Conservation (phyloP, 1,140 invertebrate species). For the Saxidomus purpurata region DNA sequence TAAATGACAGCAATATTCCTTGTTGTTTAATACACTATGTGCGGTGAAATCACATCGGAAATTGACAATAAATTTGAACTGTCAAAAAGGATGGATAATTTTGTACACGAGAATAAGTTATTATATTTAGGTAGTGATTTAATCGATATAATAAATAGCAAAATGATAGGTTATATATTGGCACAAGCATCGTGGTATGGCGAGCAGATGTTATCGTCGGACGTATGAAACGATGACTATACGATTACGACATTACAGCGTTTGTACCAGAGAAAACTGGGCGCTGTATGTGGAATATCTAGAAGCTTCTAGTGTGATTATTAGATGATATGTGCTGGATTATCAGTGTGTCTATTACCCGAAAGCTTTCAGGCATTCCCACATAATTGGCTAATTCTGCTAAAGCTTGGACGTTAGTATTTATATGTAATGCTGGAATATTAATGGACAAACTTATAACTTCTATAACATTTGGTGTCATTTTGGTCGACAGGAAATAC, state of each 20-base stretch:
- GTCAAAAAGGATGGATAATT: no score
- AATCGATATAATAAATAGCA: background rate
- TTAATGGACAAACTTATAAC: background rate
- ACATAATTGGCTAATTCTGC: slow-evolving; percentile 3
- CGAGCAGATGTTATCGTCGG: background rate
- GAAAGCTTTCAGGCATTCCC: background rate
- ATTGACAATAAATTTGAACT: no score
- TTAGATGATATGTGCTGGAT: background rate
- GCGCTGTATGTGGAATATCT: background rate
- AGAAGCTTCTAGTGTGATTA: background rate
- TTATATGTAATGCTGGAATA: background rate
- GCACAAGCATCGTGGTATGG: background rate
- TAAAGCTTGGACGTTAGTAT: slow-evolving; percentile 10
- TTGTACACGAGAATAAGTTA: no score
- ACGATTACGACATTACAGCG: background rate
- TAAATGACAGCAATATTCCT: no score
- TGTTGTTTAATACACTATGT: no score
- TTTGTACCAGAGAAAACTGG: background rate
- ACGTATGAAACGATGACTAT: background rate
- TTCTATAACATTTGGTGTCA: no score
- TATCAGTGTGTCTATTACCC: background rate
- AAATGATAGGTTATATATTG: background rate
- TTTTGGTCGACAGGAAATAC: no score
- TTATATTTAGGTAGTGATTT: no score
- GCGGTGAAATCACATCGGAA: no score